Evolutionary conservation across 2,797 vertebrate species (phyloP), one percentile per base, ranked within the genome.

Genomic region (Tapirus indicus): DNA sequence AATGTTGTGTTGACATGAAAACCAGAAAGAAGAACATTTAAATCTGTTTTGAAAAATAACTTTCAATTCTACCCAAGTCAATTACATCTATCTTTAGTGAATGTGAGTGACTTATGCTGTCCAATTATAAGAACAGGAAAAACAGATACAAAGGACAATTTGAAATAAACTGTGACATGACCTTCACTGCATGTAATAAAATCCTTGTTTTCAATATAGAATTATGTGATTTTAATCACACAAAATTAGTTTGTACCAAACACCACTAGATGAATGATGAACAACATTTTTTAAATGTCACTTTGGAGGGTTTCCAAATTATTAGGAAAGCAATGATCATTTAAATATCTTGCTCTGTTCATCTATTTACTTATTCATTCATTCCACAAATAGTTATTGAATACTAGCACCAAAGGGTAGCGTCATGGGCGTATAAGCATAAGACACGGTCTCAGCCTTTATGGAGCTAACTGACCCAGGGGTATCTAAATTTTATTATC

Each of bases 61-160:
- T n/a, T 89, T 54, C 75, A 95, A 52, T 56, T 52, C 47, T 71
- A 41, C n/a, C 35, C 25, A 71, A 89, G 52, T 60, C 91, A 95
- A 84, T 66, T 52, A 14, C 17, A 49, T 38, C 18, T 83, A 4
- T 78, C 49, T 58, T 89, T 72, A 68, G 44, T 79, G 44, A 95
- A 78, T 29, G 11, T 23, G 10, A 49, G 27, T 90, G 80, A 84
- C 25, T 56, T 74, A 49, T 64, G 68, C 44, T 35, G 11, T 47
- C 44, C 54, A 69, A 41, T 79, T 83, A 74, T 7, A 2, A 52
- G 23, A 64, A 82, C 13, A 62, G 77, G 14, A 41, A 64, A 68
- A 58, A 47, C 6, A 72, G 35, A 62, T 13, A 20, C 23, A 29
- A n/a, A 85, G 74, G 58, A 41, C 9, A 21, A 60, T 41, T 60